Conservation (phyloP, 2,113 vertebrate genomes). For the Ptyas mucosa region DNA sequence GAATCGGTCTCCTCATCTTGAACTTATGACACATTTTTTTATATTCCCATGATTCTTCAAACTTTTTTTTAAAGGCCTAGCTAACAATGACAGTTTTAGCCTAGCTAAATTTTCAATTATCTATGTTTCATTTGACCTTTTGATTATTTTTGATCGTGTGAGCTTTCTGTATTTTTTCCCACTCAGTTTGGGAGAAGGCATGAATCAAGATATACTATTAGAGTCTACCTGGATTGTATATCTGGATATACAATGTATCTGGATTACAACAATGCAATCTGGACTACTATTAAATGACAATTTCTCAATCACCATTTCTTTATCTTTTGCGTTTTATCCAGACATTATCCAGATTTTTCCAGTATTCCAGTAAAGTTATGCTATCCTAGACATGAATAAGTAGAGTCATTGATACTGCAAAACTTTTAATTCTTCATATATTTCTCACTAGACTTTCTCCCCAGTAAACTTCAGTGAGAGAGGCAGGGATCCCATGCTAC, state of each 20-base stretch:
- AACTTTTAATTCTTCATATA: not conserved
- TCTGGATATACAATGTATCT: not conserved
- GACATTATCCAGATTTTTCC: not conserved
- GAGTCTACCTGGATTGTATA: not conserved
- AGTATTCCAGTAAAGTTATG: not conserved
- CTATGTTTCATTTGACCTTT: not conserved
- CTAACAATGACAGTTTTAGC: not conserved
- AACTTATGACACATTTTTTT: not conserved
- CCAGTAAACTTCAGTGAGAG: not conserved
- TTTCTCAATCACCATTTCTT: not conserved
- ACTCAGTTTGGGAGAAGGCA: not conserved
- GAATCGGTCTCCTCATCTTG: not conserved
- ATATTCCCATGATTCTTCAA: not conserved
- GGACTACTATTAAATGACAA: not conserved
- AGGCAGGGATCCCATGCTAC: not conserved
- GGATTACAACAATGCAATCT: not conserved
- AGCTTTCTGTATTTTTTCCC: not conserved
- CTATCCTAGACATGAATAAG: not conserved
- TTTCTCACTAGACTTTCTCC: not conserved
- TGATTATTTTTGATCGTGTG: not conserved
- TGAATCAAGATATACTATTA: not conserved
- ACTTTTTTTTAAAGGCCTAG: not conserved
- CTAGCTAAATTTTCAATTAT: not conserved
- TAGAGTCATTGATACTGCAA: not conserved
- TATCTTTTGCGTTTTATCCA: not conserved